Evolutionary conservation across 2,797 vertebrate species (phyloP).

Genomic region (Gorsachius magnificus): DNA sequence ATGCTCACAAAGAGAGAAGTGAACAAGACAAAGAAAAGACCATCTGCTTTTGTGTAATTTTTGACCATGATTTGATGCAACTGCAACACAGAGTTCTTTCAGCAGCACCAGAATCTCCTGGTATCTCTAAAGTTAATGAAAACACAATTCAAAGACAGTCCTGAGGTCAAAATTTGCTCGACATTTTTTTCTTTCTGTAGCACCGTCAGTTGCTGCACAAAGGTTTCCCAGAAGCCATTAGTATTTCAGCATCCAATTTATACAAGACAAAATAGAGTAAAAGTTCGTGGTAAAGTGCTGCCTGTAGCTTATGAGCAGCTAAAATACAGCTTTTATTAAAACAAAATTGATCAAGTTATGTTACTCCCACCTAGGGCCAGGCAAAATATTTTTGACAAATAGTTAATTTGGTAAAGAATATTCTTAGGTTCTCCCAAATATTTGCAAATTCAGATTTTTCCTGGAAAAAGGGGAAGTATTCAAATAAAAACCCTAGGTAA

Average conservation of each 20-base stretch:
- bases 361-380: not conserved
- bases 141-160: constrained; percentile 26
- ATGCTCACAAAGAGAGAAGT: not conserved
- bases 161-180: constrained; percentile 24
- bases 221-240: constrained; percentile 47
- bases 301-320: not conserved
- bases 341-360: not conserved
- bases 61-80: not conserved
- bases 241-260: constrained; percentile 8
- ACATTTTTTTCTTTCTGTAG: not conserved
- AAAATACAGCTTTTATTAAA: not conserved
- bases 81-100: not conserved
- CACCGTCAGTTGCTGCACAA: not conserved
- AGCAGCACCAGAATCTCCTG: not conserved
- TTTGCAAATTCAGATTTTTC: not conserved
- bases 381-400: not conserved
- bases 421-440: not conserved
- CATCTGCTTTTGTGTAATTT: not conserved
- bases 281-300: not conserved
- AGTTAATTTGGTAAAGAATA: not conserved
- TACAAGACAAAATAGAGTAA: not conserved
- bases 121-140: constrained; percentile 19
- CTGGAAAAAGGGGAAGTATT: not conserved
- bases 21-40: not conserved
- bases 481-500: not conserved